Percentiles rank a stretch among this genome's conserved stretches.
phyloP scores from a whole-genome alignment of 2,113 vertebrate species.

The Rhegmatorhina hoffmannsi region DNA sequence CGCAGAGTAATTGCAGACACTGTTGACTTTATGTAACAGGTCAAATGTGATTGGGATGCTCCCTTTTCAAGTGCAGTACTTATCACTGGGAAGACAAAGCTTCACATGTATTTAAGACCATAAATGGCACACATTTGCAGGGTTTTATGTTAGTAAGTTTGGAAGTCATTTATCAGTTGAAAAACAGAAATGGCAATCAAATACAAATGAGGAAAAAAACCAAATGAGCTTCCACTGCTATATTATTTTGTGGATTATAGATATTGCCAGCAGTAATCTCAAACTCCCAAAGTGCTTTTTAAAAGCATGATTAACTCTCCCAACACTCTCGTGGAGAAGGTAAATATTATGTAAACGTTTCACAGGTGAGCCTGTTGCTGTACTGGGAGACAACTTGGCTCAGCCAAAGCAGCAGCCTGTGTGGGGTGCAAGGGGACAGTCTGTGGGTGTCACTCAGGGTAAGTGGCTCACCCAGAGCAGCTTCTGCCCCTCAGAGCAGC shows the following conservation, averaged over 20 bases:
- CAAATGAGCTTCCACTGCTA: not conserved
- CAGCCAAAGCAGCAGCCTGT: not conserved
- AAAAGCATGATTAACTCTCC: not conserved
- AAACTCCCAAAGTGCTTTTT: not conserved
- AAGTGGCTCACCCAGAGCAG: not conserved
- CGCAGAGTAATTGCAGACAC: not conserved
- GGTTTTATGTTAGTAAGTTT: not conserved
- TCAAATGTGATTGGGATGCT: not conserved
- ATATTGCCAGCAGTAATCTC: not conserved
- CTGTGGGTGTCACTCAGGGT: rapidly evolving
- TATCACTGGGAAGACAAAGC: slow-evolving; percentile 33
- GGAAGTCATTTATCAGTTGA: slow-evolving; percentile 39
- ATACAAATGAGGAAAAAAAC: not conserved
- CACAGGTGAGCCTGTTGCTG: not conserved
- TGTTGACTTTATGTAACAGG: not conserved
- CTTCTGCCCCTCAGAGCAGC: not conserved
- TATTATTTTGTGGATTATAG: slow-evolving; percentile 6
- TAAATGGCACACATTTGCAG: not conserved
- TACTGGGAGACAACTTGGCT: not conserved
- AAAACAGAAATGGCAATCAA: slow-evolving; percentile 16
- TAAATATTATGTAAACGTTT: not conserved
- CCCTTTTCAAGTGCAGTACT: slow-evolving; percentile 22
- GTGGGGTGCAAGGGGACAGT: not conserved
- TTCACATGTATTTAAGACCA: not conserved
- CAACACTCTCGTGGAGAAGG: not conserved